Evolutionary conservation across 2,113 vertebrate species (phyloP), one percentile per base, ranked within the genome.

Genomic region (Steatornis caripensis): DNA sequence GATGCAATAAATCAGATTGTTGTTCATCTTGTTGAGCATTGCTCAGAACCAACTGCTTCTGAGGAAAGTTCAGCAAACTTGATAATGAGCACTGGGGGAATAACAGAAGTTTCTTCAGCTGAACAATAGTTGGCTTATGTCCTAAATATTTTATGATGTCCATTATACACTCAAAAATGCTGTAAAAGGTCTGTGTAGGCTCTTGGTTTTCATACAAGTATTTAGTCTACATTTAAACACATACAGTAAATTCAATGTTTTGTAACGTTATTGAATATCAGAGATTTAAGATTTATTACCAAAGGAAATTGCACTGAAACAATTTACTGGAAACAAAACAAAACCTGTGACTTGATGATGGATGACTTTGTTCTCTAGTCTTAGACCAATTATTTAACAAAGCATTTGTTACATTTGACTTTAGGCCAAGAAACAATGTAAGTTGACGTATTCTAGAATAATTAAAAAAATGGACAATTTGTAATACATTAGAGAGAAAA

Each of bases 231-330:
- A 30, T 64, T 86, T 69, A 85, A 97, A 78, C 51, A 57, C 81
- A 34, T 39, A 15, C 5, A 39, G 70, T 39, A 89, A 84, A 83
- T 70, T 41, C 41, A 95, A 34, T 32, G 34, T 39, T 87, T 21
- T 64, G 60, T 32, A 65, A 61, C 66, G 62, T 22, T 83, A 55
- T 92, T 45, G 94, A 97, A 64, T 95, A 96, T 91, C 82, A 95
- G 45, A 94, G 86, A 81, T 78, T 94, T 87, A 92, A 96, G 82
- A 97, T 97, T 94, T 97, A 96, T 95, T 89, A 69, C 75, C 76
- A 62, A 60, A 95, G 80, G 81, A 97, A 97, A 97, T 95, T 93
- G 48, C 58, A 78, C 55, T 96, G 89, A 77, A 97, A 87, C 94
- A 91, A 85, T 62, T 92, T 97, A 92, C 61, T 96, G 78, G 85